A percentile compares a stretch with the other conserved stretches of the same genome.
Conservation (phyloP, 2,888 invertebrate species). For the Empis livida region DNA sequence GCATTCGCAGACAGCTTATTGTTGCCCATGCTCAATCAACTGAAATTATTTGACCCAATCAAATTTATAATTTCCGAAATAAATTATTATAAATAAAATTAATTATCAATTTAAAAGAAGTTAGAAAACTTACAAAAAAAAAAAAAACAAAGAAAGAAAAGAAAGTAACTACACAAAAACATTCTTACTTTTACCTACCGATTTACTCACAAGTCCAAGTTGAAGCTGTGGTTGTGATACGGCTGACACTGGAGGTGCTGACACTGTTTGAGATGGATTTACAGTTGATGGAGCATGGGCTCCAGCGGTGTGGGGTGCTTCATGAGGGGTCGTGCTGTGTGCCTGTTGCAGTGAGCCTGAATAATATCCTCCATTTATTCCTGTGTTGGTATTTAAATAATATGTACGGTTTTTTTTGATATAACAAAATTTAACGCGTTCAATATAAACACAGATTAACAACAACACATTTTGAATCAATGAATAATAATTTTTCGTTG, state of each 20-base stretch:
- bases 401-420: not conserved
- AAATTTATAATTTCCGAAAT: too few relatives aligned
- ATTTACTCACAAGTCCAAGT: constrained; percentile 41
- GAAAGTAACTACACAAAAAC: too few relatives aligned
- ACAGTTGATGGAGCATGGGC: constrained; percentile 25
- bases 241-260: constrained; percentile 37
- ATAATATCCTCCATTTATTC: constrained; percentile 60
- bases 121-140: too few relatives aligned
- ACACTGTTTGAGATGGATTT: constrained; percentile 39
- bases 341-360: constrained; percentile 70
- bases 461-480: not conserved
- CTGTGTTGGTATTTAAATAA: constrained; percentile 31
- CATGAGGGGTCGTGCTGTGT: constrained; percentile 76
- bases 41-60: too few relatives aligned
- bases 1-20: too few relatives aligned
- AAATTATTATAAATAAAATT: too few relatives aligned
- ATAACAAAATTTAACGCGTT: not conserved
- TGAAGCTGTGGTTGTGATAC: constrained; percentile 36
- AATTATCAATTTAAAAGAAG: too few relatives aligned
- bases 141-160: too few relatives aligned
- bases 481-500: too few relatives aligned
- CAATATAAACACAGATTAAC: too few relatives aligned
- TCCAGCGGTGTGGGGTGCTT: constrained; percentile 44
- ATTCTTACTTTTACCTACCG: constrained; percentile 29
- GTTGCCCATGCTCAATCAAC: too few relatives aligned